Percentiles rank a stretch among this genome's conserved stretches.
These are phyloP conservation scores for Patagioenas fasciata DNA, from an alignment of 2,113 vertebrate species.

Conservation along the genomic window DNA sequence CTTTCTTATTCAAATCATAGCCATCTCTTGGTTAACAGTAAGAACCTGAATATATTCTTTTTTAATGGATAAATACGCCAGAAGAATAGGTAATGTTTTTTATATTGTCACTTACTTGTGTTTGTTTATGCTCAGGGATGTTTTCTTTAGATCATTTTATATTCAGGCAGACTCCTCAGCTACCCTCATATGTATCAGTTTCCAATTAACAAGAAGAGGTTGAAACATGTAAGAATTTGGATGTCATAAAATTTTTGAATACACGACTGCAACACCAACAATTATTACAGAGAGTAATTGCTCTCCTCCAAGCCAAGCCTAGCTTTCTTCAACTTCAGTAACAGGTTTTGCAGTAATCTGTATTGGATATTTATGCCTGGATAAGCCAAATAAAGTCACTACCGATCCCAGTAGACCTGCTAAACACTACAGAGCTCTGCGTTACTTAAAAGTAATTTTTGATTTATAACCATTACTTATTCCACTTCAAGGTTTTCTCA, in stretches of 20 bases:
- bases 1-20: slow-evolving; percentile 43
- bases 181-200: slow-evolving; percentile 11
- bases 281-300: not conserved
- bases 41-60: slow-evolving; percentile 21
- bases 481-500: not conserved
- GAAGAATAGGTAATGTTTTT: not conserved
- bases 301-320: not conserved
- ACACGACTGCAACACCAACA: not conserved
- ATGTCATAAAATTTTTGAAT: not conserved
- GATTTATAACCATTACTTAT: not conserved
- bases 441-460: not conserved
- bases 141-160: slow-evolving; percentile 33
- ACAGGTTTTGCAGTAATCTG: not conserved
- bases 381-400: not conserved
- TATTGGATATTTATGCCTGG: not conserved
- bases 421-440: not conserved
- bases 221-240: not conserved
- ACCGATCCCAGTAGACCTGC: not conserved
- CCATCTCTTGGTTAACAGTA: slow-evolving; percentile 3
- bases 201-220: slow-evolving; percentile 20
- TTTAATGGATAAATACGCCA: not conserved
- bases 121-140: slow-evolving; percentile 42
- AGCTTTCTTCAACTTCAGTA: not conserved
- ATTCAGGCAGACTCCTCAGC: slow-evolving; percentile 6
- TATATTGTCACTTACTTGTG: not conserved